A percentile compares a stretch with the other conserved stretches of the same genome.
These are phyloP conservation scores for Gadus macrocephalus DNA, from an alignment of 2,113 vertebrate genomes.

Conservation along the genomic window DNA sequence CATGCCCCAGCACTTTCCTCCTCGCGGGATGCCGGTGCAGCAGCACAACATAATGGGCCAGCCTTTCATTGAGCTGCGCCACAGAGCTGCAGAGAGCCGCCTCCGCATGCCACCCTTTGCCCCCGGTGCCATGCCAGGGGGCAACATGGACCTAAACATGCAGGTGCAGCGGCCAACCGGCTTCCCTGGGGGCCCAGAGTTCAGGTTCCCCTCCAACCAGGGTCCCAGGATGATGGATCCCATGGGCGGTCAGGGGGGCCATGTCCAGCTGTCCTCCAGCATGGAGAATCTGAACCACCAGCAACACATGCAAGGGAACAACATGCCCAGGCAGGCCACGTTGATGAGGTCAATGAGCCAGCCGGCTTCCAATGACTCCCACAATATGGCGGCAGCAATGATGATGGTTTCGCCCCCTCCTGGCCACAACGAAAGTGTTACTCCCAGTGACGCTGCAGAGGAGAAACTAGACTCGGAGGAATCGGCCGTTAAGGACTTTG, in stretches of 20 bases:
- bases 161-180: constrained; percentile 72
- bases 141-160: constrained; percentile 66
- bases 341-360: constrained; percentile 81
- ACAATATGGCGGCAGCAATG: constrained; percentile 68
- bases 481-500: constrained; percentile 86
- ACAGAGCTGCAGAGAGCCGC: constrained; percentile 82
- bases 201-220: constrained; percentile 66
- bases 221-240: constrained; percentile 77
- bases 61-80: constrained; percentile 90
- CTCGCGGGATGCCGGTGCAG: constrained; percentile 80
- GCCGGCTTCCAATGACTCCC: constrained; percentile 72
- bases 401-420: constrained; percentile 59
- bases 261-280: constrained; percentile 71
- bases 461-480: constrained; percentile 91
- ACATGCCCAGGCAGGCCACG: constrained; percentile 62
- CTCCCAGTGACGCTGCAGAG: constrained; percentile 68
- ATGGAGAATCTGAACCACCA: constrained; percentile 81
- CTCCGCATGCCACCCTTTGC: constrained; percentile 77
- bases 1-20: constrained; percentile 81
- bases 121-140: constrained; percentile 62
- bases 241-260: constrained; percentile 61
- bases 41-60: constrained; percentile 94
- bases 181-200: constrained; percentile 74
- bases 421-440: constrained; percentile 63
- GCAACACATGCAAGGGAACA: constrained; percentile 65